phyloP scores from a whole-genome alignment of 2,888 invertebrate genomes.

The Alcis repandata region DNA sequence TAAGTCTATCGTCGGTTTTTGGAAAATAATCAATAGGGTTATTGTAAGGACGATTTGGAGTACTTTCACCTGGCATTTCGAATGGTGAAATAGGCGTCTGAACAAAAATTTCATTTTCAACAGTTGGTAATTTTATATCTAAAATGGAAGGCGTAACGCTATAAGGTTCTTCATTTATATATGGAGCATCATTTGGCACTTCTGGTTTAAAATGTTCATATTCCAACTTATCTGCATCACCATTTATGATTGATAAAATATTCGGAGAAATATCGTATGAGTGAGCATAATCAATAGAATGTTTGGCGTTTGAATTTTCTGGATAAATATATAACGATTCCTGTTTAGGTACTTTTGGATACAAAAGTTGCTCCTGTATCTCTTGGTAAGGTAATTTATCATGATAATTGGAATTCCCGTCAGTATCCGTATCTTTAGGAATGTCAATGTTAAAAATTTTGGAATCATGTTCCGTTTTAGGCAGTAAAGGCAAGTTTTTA shows the following conservation, averaged over 20 bases:
- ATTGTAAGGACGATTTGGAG: neutral
- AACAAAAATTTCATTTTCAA: neutral
- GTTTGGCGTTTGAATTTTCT: neutral
- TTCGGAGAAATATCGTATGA: neutral
- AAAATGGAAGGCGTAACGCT: neutral
- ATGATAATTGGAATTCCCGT: neutral
- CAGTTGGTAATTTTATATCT: neutral
- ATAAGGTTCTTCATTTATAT: neutral
- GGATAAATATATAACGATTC: neutral
- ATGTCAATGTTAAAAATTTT: neutral
- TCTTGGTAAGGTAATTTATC: neutral
- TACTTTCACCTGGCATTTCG: neutral
- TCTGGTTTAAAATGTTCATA: neutral
- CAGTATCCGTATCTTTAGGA: neutral
- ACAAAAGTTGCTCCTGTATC: neutral
- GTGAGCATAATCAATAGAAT: neutral
- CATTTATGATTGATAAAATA: neutral
- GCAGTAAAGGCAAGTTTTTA: neutral
- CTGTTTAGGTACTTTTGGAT: neutral
- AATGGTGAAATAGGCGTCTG: neutral
- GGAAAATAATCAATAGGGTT: neutral
- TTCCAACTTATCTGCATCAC: neutral
- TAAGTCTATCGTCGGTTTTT: neutral
- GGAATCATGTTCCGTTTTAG: neutral
- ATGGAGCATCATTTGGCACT: too few species aligned